phyloP scores from a whole-genome alignment of 2,888 invertebrate species.

The Agrochola lychnidis region DNA sequence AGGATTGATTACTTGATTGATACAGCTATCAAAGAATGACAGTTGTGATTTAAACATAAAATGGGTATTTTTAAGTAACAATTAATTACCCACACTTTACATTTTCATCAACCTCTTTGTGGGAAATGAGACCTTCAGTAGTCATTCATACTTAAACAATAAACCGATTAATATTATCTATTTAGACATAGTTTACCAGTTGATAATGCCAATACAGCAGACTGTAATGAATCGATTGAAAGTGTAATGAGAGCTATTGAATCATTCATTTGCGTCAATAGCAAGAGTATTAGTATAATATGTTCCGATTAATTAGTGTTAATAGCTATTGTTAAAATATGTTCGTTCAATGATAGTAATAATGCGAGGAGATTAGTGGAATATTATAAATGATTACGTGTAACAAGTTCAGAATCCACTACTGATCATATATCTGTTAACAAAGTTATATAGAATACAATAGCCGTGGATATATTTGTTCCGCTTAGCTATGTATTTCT shows the following conservation, averaged over 20 bases:
- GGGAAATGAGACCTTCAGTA: background rate
- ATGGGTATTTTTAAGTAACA: no score
- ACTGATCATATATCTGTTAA: background rate
- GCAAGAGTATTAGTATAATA: constrained; percentile 16
- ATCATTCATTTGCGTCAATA: constrained; percentile 21
- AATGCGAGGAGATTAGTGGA: constrained; percentile 5
- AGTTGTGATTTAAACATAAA: no score
- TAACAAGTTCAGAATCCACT: background rate
- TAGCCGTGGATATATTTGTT: no score
- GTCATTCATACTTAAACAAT: background rate
- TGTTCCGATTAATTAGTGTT: constrained; percentile 19
- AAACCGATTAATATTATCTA: background rate
- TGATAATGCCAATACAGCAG: constrained; percentile 10
- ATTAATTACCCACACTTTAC: no score
- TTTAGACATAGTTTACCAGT: background rate
- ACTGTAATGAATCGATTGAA: constrained; percentile 31
- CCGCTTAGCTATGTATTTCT: no score
- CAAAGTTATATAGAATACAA: no score
- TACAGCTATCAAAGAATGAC: no score
- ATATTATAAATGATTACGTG: background rate
- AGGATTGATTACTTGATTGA: no score
- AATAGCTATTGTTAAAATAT: constrained; percentile 31
- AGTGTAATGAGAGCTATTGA: constrained; percentile 31
- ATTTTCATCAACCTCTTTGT: background rate
- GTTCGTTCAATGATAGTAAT: background rate